Base-by-base conservation (phyloP, 2,797 vertebrate species). In the Manis crassicaudata region DNA sequence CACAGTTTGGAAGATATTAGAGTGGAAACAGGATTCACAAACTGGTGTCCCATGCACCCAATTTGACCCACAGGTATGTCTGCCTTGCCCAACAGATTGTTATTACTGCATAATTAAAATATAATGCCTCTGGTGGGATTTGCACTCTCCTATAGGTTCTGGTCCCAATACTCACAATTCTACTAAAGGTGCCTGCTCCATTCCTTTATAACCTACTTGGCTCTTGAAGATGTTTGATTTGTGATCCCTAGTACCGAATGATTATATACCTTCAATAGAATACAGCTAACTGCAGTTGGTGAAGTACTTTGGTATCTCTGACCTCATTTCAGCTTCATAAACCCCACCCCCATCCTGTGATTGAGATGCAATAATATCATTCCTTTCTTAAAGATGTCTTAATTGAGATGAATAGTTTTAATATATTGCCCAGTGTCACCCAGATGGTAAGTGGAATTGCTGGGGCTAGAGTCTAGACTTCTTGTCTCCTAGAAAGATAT, bases 261-360 rank as follows among this genome's bases (percentile, higher is more conserved):
- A 67, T 54, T 72, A 73, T n/a, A 65, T 13, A 40, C 11, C 2
- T 84, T 75, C 85, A 81, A 80, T 5, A 82, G 50, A 90, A 63
- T 58, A n/a, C 1, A 80, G 7, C 14, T 68, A 12, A 56, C 7
- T 91, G 50, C 6, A 75, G 20, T 37, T n/a, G 50, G 79, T 29
- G 86, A 88, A 56, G 29, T 54, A 2, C 4, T 70, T 75, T 72
- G 35, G 20, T 81, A 70, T 63, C 63, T 88, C 43, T 85, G 89
- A 50, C 68, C 77, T 77, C 16, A 82, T 92, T 91, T 92, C n/a
- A 88, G 9, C 54, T 79, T 93, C 20, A 37, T 85, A 92, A 58
- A 5, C 8, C n/a, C 23, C 20, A 63, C 23, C 21, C 73, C 32
- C 20, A 40, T 46, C 29, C 5, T 23, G 1, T 43, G 40, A 21